Base-by-base conservation (phyloP, 2,888 invertebrate species). In the Eristalis tenax region DNA sequence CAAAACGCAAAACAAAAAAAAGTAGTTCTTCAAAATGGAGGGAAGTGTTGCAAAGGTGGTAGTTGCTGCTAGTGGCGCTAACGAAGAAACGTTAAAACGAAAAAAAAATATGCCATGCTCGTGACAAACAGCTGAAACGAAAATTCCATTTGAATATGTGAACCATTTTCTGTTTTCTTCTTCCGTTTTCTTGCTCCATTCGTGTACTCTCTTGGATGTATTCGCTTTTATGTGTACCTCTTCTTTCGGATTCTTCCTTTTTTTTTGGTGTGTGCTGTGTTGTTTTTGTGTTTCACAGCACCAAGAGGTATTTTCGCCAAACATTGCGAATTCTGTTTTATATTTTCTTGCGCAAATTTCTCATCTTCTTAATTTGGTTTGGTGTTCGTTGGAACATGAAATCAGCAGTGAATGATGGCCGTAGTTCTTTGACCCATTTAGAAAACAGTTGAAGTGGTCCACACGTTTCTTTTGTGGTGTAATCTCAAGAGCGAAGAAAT, bases 371-470 rank as follows among this genome's bases (percentile, higher is more conserved):
- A 11, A 43, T 38, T 56, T 63, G 38, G 26, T 38, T 38, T 38
- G 22, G 13, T 23, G 59, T 26, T 28, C 26, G 15, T 26, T 26
- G 26, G 22, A 8, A 18, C 50, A 75, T 65, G 56, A 63, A 68
- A 83, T 63, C 59, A 35, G 70, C 32, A 50, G 40, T 57, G 15
- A 74, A 38, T 66, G 64, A 68, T 73, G 22, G 78, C 26, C 26
- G 50, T 63, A 80, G 84, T 84, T 84, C 84, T 84, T 84, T 84
- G 84, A 80, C 84, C 84, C 71, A 80, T 84, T 84, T 80, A 74
- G 57, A 79, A 69, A 76, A 35, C 65, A 26, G 71, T 68, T 75
- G 13, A 65, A 70, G 57, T 32, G 69, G 43, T 63, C 50, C 74
- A 79, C 66, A 66, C 69, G 65, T 22, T 80, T 69, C 69, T 70